A percentile compares a stretch with the other conserved stretches of the same genome.
Evolutionary conservation across 2,888 invertebrate genomes (phyloP).

Genomic region (Crossocerus cetratus): DNA sequence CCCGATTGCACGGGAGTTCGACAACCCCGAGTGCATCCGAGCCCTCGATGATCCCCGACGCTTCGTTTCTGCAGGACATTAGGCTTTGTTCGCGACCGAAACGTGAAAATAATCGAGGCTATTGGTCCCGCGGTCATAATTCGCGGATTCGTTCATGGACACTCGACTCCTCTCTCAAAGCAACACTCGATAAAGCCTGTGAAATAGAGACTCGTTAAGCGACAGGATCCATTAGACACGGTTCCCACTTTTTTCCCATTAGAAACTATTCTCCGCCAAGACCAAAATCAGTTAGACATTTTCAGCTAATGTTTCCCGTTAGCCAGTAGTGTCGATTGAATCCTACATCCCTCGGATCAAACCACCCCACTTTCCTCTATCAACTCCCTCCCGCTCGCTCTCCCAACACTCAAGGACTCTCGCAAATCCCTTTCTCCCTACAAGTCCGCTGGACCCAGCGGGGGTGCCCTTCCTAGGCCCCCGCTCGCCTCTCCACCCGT

Average conservation of each 20-base stretch:
- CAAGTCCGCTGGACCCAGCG: constrained; percentile 19
- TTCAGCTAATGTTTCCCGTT: too few relatives aligned
- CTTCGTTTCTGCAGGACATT: not conserved
- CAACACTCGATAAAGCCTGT: too few relatives aligned
- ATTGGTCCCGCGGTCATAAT: not conserved
- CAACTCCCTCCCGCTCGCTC: not conserved
- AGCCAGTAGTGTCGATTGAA: too few relatives aligned
- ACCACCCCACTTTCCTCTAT: not conserved
- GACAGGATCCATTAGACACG: too few relatives aligned
- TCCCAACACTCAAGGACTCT: constrained; percentile 3
- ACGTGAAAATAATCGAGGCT: not conserved
- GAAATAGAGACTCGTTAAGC: too few relatives aligned
- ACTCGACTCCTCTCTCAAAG: too few relatives aligned
- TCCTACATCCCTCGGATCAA: not conserved
- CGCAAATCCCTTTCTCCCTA: constrained; percentile 18
- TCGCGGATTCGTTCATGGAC: too few relatives aligned
- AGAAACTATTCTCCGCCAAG: too few relatives aligned
- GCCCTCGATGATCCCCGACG: not conserved
- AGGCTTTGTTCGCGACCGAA: not conserved
- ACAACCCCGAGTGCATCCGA: not conserved
- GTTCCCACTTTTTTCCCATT: too few relatives aligned
- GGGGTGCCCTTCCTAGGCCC: constrained; percentile 2
- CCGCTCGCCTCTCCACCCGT: constrained; percentile 1
- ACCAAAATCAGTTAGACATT: too few relatives aligned
- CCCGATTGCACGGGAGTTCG: not conserved